Percentiles rank a stretch among this genome's conserved stretches.
Conservation (phyloP, 2,113 vertebrate genomes). For the Pagrus major region DNA sequence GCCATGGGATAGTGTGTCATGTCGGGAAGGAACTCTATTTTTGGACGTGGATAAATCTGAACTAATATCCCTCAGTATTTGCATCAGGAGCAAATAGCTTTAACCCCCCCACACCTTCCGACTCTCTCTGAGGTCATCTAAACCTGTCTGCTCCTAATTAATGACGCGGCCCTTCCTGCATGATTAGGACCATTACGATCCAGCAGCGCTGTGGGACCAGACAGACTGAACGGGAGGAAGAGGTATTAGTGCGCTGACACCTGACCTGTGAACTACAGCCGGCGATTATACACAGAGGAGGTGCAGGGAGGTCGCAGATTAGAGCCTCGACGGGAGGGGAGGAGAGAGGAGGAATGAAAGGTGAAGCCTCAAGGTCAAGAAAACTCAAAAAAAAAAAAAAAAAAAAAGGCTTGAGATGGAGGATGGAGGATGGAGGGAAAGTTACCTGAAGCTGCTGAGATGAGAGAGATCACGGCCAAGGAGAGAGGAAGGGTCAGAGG, state of each 20-base stretch:
- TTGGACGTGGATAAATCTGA: slow-evolving; percentile 46
- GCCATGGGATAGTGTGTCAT: slow-evolving; percentile 56
- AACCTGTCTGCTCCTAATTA: slow-evolving; percentile 66
- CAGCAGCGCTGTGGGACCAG: slow-evolving; percentile 40
- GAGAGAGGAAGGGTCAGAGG: slow-evolving; percentile 55
- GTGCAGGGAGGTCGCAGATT: slow-evolving; percentile 29
- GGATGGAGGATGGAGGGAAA: slow-evolving; percentile 30
- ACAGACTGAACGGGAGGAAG: slow-evolving; percentile 36
- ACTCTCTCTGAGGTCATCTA: slow-evolving; percentile 53
- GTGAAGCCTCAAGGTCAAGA: slow-evolving; percentile 69
- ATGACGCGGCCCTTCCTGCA: slow-evolving; percentile 50
- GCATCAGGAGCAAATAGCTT: slow-evolving; percentile 39
- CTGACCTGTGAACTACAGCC: slow-evolving; percentile 58
- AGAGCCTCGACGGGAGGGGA: background rate
- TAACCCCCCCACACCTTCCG: slow-evolving; percentile 28
- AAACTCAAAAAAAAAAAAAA: background rate
- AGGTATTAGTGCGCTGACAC: slow-evolving; percentile 34
- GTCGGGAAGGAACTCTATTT: slow-evolving; percentile 60
- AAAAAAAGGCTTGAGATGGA: slow-evolving; percentile 14
- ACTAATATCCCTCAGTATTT: slow-evolving; percentile 34
- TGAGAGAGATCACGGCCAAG: slow-evolving; percentile 7
- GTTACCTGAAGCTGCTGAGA: slow-evolving; percentile 32
- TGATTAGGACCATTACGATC: slow-evolving; percentile 67
- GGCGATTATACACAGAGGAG: slow-evolving; percentile 32
- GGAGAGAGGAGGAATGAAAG: slow-evolving; percentile 1